These are phyloP conservation scores for Cygnus atratus DNA, from an alignment of 2,113 vertebrate species.

Conservation along the genomic window DNA sequence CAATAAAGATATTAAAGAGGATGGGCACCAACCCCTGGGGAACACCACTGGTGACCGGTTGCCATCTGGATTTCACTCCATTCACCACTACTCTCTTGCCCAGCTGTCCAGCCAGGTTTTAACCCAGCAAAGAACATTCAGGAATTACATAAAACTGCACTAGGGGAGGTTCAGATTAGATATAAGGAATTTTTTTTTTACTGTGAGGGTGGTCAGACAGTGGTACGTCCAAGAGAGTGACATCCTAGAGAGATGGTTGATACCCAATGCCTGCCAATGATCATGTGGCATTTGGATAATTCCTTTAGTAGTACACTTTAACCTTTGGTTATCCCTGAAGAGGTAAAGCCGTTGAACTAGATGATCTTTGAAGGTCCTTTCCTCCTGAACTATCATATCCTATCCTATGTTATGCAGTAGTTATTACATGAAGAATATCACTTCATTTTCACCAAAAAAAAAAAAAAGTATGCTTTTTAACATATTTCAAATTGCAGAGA, in stretches of 20 bases:
- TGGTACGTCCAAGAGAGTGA: neutral
- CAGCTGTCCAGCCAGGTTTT: too few relatives aligned
- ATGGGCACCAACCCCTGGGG: too few relatives aligned
- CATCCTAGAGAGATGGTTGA: neutral
- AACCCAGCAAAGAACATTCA: neutral
- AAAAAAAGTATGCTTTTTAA: neutral
- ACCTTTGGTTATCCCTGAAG: neutral
- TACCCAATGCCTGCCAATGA: neutral
- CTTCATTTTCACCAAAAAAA: neutral
- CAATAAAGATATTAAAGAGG: too few relatives aligned
- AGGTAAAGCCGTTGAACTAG: neutral
- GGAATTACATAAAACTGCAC: neutral
- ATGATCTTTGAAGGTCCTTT: neutral
- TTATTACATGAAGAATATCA: neutral
- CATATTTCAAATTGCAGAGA: neutral
- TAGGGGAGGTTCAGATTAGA: neutral
- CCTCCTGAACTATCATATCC: neutral
- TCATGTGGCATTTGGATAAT: neutral
- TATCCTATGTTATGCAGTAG: neutral
- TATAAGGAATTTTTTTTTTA: neutral
- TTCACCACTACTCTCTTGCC: too few relatives aligned
- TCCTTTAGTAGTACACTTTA: neutral
- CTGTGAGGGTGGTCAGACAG: neutral
- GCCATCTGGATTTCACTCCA: too few relatives aligned
- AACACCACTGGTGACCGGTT: too few relatives aligned